phyloP scores from a whole-genome alignment of 2,797 vertebrate species.

The Furcifer pardalis region DNA sequence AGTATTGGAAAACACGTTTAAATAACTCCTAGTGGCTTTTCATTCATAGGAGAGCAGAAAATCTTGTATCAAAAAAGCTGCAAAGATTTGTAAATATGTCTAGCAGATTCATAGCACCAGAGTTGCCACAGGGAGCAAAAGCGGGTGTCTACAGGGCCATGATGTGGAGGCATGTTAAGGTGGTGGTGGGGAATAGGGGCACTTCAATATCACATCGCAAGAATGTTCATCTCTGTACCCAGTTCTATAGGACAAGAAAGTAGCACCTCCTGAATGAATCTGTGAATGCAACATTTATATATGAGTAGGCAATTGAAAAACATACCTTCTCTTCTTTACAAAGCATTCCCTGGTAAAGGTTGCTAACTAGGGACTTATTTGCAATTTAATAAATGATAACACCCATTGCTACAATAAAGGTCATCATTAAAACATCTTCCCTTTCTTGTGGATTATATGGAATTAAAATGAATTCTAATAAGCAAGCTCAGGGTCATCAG shows the following conservation, averaged over 20 bases:
- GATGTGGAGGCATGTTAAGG: background rate
- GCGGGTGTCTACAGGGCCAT: background rate
- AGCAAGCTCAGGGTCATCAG: background rate
- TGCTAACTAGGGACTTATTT: background rate
- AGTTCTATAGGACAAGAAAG: background rate
- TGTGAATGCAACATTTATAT: background rate
- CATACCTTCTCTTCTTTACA: background rate
- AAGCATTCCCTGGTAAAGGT: background rate
- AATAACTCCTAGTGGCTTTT: slow-evolving; percentile 22
- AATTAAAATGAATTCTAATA: background rate
- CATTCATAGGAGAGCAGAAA: slow-evolving; percentile 2
- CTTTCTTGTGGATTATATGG: background rate
- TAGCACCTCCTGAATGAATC: background rate
- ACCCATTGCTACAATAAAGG: background rate
- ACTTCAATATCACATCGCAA: background rate
- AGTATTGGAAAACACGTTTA: slow-evolving; percentile 12
- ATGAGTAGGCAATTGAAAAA: background rate
- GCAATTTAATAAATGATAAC: background rate
- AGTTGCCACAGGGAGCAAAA: background rate
- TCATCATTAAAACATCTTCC: too few relatives aligned
- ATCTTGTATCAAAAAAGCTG: slow-evolving; percentile 3
- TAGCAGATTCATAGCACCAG: slow-evolving; percentile 14
- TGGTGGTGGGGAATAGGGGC: background rate
- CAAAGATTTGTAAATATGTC: slow-evolving; percentile 18
- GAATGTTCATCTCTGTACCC: background rate